Percentiles rank a stretch among this genome's conserved stretches.
These are phyloP conservation scores for Melanotaenia trifasciata DNA, from an alignment of 2,797 vertebrate species.

Conservation along the genomic window DNA sequence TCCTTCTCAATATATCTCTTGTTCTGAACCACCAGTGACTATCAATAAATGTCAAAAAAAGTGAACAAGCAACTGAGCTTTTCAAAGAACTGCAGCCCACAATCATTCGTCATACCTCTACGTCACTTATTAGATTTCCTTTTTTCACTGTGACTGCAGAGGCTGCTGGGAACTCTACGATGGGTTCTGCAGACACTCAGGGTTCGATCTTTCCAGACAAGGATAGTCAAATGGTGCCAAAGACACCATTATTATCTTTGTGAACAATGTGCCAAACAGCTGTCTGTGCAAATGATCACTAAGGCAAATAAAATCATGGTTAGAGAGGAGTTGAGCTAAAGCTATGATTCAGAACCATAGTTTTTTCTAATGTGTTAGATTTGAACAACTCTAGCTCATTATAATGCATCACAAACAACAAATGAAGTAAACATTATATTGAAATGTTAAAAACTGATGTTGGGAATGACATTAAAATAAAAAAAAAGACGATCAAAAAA, in stretches of 20 bases:
- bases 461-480: too few species aligned
- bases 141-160: constrained; percentile 80
- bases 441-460: neutral
- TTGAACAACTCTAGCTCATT: neutral
- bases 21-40: constrained; percentile 13
- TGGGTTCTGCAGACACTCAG: constrained; percentile 74
- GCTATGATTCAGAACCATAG: too few species aligned
- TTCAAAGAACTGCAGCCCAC: too few species aligned
- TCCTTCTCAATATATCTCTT: constrained; percentile 49
- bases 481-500: neutral
- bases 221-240: constrained; percentile 65
- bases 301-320: too few species aligned
- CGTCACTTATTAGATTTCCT: constrained; percentile 59
- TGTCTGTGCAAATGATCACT: neutral
- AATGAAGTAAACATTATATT: neutral
- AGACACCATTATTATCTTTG: constrained; percentile 47
- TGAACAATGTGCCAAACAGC: constrained; percentile 6
- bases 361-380: too few species aligned
- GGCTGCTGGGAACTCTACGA: constrained; percentile 64
- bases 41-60: constrained; percentile 13
- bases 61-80: constrained; percentile 41
- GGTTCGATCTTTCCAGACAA: constrained; percentile 71
- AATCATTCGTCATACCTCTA: constrained; percentile 57
- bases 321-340: too few species aligned
- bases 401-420: neutral